Percentiles rank a stretch among this genome's conserved stretches.
These are phyloP conservation scores for Plutella xylostella DNA, from an alignment of 2,888 invertebrate genomes.

Conservation along the genomic window DNA sequence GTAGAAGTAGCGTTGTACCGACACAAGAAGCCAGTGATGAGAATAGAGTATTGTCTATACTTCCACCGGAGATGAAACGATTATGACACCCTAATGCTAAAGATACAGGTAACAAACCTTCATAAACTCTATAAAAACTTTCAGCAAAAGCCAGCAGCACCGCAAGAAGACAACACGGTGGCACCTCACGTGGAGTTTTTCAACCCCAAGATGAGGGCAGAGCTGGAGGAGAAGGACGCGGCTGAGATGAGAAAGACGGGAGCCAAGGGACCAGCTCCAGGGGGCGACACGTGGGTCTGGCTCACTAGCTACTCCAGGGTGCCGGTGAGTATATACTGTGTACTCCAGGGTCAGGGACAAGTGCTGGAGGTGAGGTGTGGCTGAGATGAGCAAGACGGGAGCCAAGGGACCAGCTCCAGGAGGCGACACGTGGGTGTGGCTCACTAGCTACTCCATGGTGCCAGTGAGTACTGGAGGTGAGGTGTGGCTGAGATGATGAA, in stretches of 20 bases:
- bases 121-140: too few relatives aligned
- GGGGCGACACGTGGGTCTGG: slow-evolving; percentile 88
- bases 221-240: slow-evolving; percentile 75
- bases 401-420: slow-evolving; percentile 77
- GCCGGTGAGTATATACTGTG: slow-evolving; percentile 67
- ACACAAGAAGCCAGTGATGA: too few relatives aligned
- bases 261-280: slow-evolving; percentile 75
- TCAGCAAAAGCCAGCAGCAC: slow-evolving; percentile 44
- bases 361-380: slow-evolving; percentile 75
- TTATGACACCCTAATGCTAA: too few relatives aligned
- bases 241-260: slow-evolving; percentile 72
- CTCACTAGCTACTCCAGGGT: slow-evolving; percentile 88
- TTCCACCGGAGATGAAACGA: too few relatives aligned
- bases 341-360: too few relatives aligned
- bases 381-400: slow-evolving; percentile 70
- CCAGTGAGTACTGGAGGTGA: slow-evolving; percentile 76
- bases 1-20: too few relatives aligned
- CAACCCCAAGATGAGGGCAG: slow-evolving; percentile 75
- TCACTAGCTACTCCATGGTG: slow-evolving; percentile 88
- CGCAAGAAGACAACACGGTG: slow-evolving; percentile 65
- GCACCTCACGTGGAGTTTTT: slow-evolving; percentile 79
- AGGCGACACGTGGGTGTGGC: slow-evolving; percentile 86
- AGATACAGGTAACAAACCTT: too few relatives aligned
- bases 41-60: too few relatives aligned
- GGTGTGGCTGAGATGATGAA: slow-evolving; percentile 72